phyloP scores from a whole-genome alignment of 2,797 vertebrate genomes.

The Echiichthys vipera region DNA sequence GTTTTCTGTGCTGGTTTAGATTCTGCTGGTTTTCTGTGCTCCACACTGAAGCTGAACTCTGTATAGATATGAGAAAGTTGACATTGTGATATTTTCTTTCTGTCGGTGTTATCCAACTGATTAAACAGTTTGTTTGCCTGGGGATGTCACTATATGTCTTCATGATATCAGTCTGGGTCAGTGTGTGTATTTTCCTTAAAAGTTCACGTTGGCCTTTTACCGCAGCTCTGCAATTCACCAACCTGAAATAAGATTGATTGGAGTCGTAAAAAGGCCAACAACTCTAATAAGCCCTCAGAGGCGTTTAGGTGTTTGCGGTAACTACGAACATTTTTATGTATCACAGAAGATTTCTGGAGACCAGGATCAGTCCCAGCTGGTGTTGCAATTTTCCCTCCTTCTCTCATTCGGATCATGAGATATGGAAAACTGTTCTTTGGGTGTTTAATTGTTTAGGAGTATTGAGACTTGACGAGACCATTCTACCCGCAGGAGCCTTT shows the following conservation, averaged over 20 bases:
- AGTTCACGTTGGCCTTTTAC: conserved; percentile 20
- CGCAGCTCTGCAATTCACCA: background rate
- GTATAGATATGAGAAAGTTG: conserved; percentile 11
- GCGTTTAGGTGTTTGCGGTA: conserved; percentile 21
- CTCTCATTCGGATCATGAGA: conserved; percentile 10
- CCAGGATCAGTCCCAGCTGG: conserved; percentile 12
- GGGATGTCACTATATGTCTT: conserved; percentile 1
- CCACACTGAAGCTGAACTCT: background rate
- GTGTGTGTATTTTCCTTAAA: conserved; percentile 9
- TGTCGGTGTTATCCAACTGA: background rate
- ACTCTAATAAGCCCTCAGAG: conserved; percentile 1
- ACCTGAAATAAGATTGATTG: conserved; percentile 13
- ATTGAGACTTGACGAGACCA: background rate
- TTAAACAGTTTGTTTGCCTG: background rate
- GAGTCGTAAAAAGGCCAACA: conserved; percentile 19
- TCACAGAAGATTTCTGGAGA: background rate
- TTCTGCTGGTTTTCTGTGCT: too few species aligned
- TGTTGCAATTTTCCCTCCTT: conserved; percentile 10
- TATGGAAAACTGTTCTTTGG: conserved; percentile 10
- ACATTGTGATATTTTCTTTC: background rate
- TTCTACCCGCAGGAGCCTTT: background rate
- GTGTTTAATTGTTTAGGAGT: conserved; percentile 10
- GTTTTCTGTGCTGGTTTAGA: too few species aligned
- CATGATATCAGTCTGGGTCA: background rate
- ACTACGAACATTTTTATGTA: conserved; percentile 1